phyloP scores from a whole-genome alignment of 2,797 vertebrate genomes.

The Margarornis squamiger region DNA sequence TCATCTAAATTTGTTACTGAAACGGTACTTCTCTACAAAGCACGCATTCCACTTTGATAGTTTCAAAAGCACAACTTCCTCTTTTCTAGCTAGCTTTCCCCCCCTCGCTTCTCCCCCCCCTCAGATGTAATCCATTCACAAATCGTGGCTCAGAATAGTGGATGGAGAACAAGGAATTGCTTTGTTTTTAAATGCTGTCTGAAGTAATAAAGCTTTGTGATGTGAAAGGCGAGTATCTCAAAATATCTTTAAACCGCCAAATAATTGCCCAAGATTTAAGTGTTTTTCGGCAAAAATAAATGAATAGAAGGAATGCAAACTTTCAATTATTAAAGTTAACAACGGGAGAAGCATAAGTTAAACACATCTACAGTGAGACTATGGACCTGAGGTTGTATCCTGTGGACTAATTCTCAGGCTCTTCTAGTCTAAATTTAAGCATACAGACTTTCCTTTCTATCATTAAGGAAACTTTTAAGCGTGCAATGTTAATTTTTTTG shows the following conservation, averaged over 20 bases:
- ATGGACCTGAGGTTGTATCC: neutral
- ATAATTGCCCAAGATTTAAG: neutral
- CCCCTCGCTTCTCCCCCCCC: neutral
- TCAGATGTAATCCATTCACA: conserved; percentile 29
- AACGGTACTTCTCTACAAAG: neutral
- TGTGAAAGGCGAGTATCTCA: neutral
- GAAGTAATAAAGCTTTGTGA: neutral
- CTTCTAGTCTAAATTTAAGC: neutral
- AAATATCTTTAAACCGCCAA: neutral
- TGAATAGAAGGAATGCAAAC: neutral
- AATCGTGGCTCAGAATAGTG: neutral
- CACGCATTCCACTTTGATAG: neutral
- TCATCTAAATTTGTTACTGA: neutral
- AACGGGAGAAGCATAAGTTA: neutral
- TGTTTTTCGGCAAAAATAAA: neutral
- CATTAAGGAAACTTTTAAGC: neutral
- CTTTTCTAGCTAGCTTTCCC: neutral
- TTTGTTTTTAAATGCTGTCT: conserved; percentile 32
- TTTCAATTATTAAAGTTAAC: neutral
- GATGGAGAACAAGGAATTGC: conserved; percentile 30
- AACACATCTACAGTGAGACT: neutral
- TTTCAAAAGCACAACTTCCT: conserved; percentile 39
- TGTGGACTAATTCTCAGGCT: neutral
- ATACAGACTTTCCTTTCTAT: neutral
- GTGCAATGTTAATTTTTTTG: neutral